phyloP scores from a whole-genome alignment of 2,797 vertebrate species.

The Limosa lapponica region DNA sequence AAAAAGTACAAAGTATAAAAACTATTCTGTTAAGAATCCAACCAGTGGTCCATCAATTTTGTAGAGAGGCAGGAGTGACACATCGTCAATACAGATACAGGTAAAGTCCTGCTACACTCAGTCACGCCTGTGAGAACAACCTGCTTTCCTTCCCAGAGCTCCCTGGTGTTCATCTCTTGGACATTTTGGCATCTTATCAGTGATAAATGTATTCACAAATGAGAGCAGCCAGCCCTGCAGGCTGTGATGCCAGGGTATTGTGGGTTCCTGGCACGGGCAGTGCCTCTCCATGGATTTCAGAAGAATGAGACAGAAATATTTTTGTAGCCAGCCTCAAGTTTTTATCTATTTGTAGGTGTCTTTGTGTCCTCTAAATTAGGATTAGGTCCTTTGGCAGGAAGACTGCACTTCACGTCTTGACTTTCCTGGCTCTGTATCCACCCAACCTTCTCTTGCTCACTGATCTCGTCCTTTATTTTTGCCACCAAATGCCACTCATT shows the following conservation, averaged over 20 bases:
- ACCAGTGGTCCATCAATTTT: background rate
- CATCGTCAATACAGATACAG: background rate
- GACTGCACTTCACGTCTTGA: background rate
- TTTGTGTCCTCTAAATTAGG: background rate
- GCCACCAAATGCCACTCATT: background rate
- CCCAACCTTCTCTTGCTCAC: background rate
- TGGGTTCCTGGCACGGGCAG: background rate
- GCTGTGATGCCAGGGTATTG: background rate
- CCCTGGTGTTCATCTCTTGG: background rate
- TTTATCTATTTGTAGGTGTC: background rate
- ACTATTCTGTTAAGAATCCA: background rate
- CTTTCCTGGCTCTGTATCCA: background rate
- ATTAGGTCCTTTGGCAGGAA: background rate
- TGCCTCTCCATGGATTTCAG: background rate
- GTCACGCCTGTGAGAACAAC: background rate
- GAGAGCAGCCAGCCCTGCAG: constrained; percentile 19
- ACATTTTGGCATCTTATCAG: background rate
- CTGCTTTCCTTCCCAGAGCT: background rate
- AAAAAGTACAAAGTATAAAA: background rate
- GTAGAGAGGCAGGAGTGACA: background rate
- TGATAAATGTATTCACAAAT: constrained; percentile 6
- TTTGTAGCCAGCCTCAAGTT: background rate
- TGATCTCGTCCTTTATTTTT: background rate
- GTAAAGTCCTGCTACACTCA: background rate
- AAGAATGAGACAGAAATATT: background rate